These are phyloP conservation scores for Coelopa pilipes DNA, from an alignment of 2,888 invertebrate genomes.

Conservation along the genomic window DNA sequence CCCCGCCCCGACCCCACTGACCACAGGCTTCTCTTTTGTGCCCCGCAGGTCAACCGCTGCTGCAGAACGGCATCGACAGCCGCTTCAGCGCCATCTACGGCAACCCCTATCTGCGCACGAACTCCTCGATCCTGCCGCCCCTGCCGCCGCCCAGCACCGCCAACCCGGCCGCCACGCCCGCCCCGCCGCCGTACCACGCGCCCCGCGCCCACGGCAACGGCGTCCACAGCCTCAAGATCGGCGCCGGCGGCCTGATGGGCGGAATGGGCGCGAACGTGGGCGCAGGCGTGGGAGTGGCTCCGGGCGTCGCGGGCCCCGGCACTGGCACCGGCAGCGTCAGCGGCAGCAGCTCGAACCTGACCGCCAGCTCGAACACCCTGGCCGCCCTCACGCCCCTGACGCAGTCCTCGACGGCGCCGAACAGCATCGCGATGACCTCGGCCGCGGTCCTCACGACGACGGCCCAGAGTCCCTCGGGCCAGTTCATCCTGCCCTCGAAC, in stretches of 20 bases:
- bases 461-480: slow-evolving; percentile 70
- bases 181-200: slow-evolving; percentile 79
- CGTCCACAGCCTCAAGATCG: slow-evolving; percentile 45
- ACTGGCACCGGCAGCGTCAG: slow-evolving; percentile 67
- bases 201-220: slow-evolving; percentile 56
- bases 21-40: neutral
- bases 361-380: slow-evolving; percentile 63
- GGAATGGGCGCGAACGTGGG: slow-evolving; percentile 66
- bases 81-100: slow-evolving; percentile 90
- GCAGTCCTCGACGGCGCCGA: slow-evolving; percentile 67
- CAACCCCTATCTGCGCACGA: slow-evolving; percentile 85
- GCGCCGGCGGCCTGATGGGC: slow-evolving; percentile 71
- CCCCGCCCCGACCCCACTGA: no score
- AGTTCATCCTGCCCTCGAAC: slow-evolving; percentile 67
- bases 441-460: slow-evolving; percentile 72
- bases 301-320: slow-evolving; percentile 66
- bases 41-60: slow-evolving; percentile 62
- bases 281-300: slow-evolving; percentile 38
- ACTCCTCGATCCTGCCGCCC: slow-evolving; percentile 69
- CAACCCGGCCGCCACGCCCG: slow-evolving; percentile 82
- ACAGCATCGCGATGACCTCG: slow-evolving; percentile 68
- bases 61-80: slow-evolving; percentile 66
- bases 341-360: slow-evolving; percentile 71
- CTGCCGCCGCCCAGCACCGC: slow-evolving; percentile 74
- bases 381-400: slow-evolving; percentile 60